Evolutionary conservation across 2,888 invertebrate genomes (phyloP), one percentile per base, ranked within the genome.

Genomic region (Eumerus sabulonum): DNA sequence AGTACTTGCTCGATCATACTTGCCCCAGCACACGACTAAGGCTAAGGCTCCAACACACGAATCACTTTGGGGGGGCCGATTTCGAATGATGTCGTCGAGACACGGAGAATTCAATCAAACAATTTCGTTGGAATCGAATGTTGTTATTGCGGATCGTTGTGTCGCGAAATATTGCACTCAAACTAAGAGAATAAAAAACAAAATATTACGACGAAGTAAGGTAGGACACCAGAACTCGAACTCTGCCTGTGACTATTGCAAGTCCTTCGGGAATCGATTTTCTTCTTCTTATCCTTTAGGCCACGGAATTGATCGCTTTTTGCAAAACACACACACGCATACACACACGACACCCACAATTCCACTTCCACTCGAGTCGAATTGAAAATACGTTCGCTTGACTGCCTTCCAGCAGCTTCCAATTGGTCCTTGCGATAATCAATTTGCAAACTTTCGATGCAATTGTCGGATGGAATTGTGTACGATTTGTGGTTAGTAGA

Each of bases 181-280:
- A n/a, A n/a, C n/a, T 35, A 9, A 1, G n/a, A 27, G 13, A 11
- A 35, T 3, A n/a, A 38, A 17, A 36, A 60, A 40, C 38, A 51
- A 18, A 50, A n/a, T n/a, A n/a, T n/a, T 9, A 18, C 4, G 16
- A 48, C 13, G 27, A 7, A 27, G 27, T 27, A 27, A 27, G 1
- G n/a, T n/a, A n/a, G n/a, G n/a, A n/a, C n/a, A n/a, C n/a, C n/a
- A n/a, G n/a, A n/a, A n/a, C n/a, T n/a, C n/a, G n/a, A n/a, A n/a
- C n/a, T n/a, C n/a, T n/a, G n/a, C n/a, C 47, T 44, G 42, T 51
- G 44, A 36, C 17, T 59, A 11, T 5, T 59, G 42, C 45, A 66
- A 71, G 70, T 81, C 81, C 81, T 81, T 70, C 44, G 70, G 76
- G 81, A 81, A 81, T 81, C 81, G 81, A 81, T 81, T 81, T 81